Conservation (phyloP, 2,888 invertebrate species). For the Stramonita haemastoma region DNA sequence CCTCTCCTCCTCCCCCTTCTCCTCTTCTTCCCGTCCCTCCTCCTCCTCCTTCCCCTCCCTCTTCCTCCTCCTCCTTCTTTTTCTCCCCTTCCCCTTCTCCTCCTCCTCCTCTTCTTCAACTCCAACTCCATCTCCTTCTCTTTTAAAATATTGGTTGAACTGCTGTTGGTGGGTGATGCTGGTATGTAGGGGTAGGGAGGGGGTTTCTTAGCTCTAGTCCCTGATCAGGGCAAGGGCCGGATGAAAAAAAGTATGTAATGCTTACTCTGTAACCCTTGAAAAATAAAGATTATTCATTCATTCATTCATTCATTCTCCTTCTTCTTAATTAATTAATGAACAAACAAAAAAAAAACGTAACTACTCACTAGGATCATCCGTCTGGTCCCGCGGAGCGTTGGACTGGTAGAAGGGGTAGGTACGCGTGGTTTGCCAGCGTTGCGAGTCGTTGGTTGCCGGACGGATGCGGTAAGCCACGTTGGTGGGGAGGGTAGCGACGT, state of each 20-base stretch:
- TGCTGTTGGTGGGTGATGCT: no score
- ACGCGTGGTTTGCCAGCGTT: constrained; percentile 51
- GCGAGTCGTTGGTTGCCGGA: constrained; percentile 32
- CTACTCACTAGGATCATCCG: neutral
- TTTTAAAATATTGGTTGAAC: no score
- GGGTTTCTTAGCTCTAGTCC: no score
- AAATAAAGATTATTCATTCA: no score
- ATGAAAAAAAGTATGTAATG: no score
- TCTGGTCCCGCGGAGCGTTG: constrained; percentile 49
- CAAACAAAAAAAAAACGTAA: neutral
- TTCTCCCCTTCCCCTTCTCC: neutral
- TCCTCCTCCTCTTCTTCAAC: neutral
- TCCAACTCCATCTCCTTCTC: neutral
- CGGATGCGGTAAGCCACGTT: constrained; percentile 49
- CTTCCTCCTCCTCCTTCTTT: neutral
- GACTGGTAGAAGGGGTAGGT: constrained; percentile 54
- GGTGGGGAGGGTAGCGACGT: constrained; percentile 37
- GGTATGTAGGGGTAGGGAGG: no score
- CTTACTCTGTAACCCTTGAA: no score
- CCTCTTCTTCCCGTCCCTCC: neutral
- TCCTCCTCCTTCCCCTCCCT: neutral
- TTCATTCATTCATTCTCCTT: neutral
- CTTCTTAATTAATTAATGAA: no score
- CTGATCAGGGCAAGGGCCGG: no score
- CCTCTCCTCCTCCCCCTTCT: neutral